Percentiles rank a stretch among this genome's conserved stretches.
phyloP scores from a whole-genome alignment of 2,888 invertebrate species.

The Dynastes tityus region DNA sequence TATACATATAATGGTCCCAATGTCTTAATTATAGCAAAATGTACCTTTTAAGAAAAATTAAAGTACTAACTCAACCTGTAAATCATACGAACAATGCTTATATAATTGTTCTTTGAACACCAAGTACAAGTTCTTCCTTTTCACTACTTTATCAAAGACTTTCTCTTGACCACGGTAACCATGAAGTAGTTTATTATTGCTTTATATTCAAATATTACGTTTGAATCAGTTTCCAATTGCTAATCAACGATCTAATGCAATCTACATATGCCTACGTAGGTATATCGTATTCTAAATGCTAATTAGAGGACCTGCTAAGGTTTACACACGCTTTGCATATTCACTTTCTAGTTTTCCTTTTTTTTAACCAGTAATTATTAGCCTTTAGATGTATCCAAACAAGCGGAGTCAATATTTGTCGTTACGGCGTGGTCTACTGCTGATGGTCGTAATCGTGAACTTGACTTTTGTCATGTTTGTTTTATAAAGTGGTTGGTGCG shows the following conservation, averaged over 20 bases:
- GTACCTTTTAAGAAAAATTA: too few species aligned
- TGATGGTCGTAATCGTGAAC: conserved; percentile 41
- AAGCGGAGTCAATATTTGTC: conserved; percentile 40
- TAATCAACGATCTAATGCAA: neutral
- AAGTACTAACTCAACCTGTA: too few species aligned
- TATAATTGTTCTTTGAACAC: too few species aligned
- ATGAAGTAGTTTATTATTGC: too few species aligned
- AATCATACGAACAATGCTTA: too few species aligned
- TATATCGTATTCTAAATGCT: neutral
- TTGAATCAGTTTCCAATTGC: conserved; percentile 6
- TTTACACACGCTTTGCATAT: conserved; percentile 27
- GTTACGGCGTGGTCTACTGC: conserved; percentile 27
- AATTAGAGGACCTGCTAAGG: conserved; percentile 8
- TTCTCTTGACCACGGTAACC: too few species aligned
- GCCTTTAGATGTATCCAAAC: conserved; percentile 43
- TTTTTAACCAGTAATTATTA: conserved; percentile 37
- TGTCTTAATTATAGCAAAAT: neutral
- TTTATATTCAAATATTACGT: neutral
- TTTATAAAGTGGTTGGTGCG: conserved; percentile 49
- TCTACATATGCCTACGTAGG: neutral
- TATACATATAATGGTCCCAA: neutral
- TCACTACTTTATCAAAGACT: too few species aligned
- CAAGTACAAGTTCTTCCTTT: too few species aligned
- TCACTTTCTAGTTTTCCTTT: conserved; percentile 9
- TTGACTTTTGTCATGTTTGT: conserved; percentile 41